Base-by-base conservation (phyloP, 2,888 invertebrate species). In the Drosophila paranaensis region DNA sequence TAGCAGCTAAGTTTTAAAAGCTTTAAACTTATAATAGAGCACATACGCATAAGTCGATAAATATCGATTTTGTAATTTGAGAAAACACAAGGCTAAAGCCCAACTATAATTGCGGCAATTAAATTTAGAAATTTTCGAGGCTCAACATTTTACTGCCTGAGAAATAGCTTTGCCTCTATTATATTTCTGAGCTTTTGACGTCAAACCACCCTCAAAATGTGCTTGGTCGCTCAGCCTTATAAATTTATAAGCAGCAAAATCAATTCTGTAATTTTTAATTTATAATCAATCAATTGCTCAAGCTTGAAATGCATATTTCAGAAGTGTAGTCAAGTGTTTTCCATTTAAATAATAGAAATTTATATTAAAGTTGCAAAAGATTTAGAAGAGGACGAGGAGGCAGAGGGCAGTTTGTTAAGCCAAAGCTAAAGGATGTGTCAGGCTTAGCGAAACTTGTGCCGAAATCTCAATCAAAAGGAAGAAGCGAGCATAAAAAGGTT, bases 401-500 rank as follows among this genome's bases (percentile, higher is more conserved):
- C 8, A 25, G 25, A 14, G 37, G 25, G 42, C 35, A 42, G 35
- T 42, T 40, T 43, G 33, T 67, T 14, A 27, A 35, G 13, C 40
- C 9, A 14, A 27, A 39, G 13, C 16, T 20, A 33, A 20, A 20
- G 6, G 16, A 37, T 16, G 16, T 50, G 39, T 13, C 57, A 57
- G 25, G 69, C 45, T 35, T 33, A 16, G 13, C 33, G 20, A 53
- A 71, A 71, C 30, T 71, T 71, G 37, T 46, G 42, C 39, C 25
- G 10, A 33, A 67, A 51, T 68, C 70, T 58, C 50, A 68, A 60
- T 70, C 50, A 60, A 39, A 51, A 35, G 51, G 39, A 42, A 13
- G 6, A 37, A 42, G 10, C 48, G 37, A 67, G 8, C 11, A 14
- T 40, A 8, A 45, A 71, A 71, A 71, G 27, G 53, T 46, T 35